Evolutionary conservation across 2,888 invertebrate species (phyloP), one percentile per base, ranked within the genome.

Genomic region (Lithosia quadra): DNA sequence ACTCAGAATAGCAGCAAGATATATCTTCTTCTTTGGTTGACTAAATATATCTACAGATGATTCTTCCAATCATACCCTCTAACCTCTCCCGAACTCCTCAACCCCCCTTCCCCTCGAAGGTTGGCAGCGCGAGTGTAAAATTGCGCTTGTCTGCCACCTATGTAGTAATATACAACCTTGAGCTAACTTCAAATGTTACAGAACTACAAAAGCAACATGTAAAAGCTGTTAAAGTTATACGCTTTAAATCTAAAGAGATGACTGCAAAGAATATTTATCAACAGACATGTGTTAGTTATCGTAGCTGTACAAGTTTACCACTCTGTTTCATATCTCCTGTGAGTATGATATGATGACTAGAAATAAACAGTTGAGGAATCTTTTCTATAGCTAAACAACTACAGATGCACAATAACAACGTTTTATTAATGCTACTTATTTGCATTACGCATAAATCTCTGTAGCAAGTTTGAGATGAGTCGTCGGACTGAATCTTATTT

Each of bases 221-320:
- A 28, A 24, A 24, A 56, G 56, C 56, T 24, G 5, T 24, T 13
- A 56, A 24, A 24, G 22, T 18, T 18, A 13, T 15, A 22, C 56
- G 24, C 56, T 56, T 22, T 24, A 0, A 15, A 7, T 56, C 49
- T n/a, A 24, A 24, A 24, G 13, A 56, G 24, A 24, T 15, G 11
- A 61, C n/a, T 43, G 24, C 53, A 21, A 33, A 33, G 33, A 62
- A 33, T 62, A 53, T 53, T 62, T 53, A 62, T 62, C 49, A 62
- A 53, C n/a, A 10, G 24, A 61, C 39, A 3, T 9, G 0, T 39
- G 22, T 39, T 24, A 36, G 60, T 39, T 18, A 24, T 15, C 0
- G 39, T 18, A 28, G 8, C 22, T 15, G 18, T 9, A 62, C 28
- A 5, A 49, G 61, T 24, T 49, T 28, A 49, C 43, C 0, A 11